Evolutionary conservation across 2,888 invertebrate genomes (phyloP), one percentile per base, ranked within the genome.

Genomic region (Platypus cylindrus): DNA sequence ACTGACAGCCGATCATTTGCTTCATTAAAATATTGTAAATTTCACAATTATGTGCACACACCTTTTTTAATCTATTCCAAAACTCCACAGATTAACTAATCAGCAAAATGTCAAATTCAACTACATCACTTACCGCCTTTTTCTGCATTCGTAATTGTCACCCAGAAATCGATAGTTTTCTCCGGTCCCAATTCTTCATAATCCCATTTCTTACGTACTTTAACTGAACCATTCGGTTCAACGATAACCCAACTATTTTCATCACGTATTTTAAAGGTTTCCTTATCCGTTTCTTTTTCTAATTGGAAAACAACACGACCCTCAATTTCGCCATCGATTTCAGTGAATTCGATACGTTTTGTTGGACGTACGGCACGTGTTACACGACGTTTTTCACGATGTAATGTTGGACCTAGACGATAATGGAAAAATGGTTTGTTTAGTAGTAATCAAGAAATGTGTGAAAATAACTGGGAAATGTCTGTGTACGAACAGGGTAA

Each of bases 171-270:
- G 54, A 91, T 90, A 9, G 87, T 90, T 62, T 91, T 91, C 65
- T 91, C 90, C 2, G 87, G 86, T 16, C 90, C 90, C 30, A 91
- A 64, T 56, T 90, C 90, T 58, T 91, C 91, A 63, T 87, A 91
- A 71, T 91, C 90, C 91, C 91, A 91, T 75, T 89, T 89, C 75
- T 89, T 86, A 65, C 87, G 89, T 45, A 91, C 90, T 54, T 83
- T 77, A 53, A 91, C 89, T 36, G 86, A 83, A 49, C 91, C 91
- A 64, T 85, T 87, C 28, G 83, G 76, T 62, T 86, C 89, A 34
- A 91, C 89, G 28, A 83, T 85, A 36, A 91, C 89, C 90, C 91
- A 91, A 46, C 83, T 81, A 67, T 90, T 91, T 59, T 89, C 87
- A 54, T 90, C 90, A 51, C 90, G 71, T 54, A 91, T 87, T 65